Base-by-base conservation (phyloP, 2,797 vertebrate genomes). In the Pseudochaenichthys georgianus region DNA sequence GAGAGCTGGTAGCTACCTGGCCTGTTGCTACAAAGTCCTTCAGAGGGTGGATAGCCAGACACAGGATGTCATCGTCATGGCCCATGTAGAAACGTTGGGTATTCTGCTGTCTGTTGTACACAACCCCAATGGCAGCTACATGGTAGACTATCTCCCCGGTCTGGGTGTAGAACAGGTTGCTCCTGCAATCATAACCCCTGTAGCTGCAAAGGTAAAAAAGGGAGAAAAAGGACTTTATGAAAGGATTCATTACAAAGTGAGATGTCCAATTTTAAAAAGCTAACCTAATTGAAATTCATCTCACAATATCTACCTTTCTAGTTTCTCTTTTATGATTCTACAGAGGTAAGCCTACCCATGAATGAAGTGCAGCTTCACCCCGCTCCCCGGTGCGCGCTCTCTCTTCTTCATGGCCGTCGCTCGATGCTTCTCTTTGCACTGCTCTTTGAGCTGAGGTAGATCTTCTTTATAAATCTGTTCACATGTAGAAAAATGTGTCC, bases 381-480 rank as follows among this genome's bases (percentile, higher is more conserved):
- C 97, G 54, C 96, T 99, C 59, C 95, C 95, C 0, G 98, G 98
- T 61, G 97, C 93, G 74, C 91, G 89, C 70, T 97, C 97, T 87
- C 96, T 95, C 93, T 98, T 97, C 91, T 99, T 99, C 92, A 96
- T 96, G 85, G 97, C 93, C 69, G 93, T 94, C 68, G 91, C 94
- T 92, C 95, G 96, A 83, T 97, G 95, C 92, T 98, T 98, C 90
- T 98, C 98, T 94, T 97, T 98, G 94, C 95, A 97, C 93, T 98
- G 97, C 91, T 99, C 96, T 96, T 98, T 99, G 92, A 99, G 97
- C 88, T 99, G 98, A 98, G 97, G 97, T 97, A 99, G 97, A 96
- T 99, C 98, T 97, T 99, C 98, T 96, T 99, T 99, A 96, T 99
- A 99, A 95, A 99, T 96, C 98, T 99, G 90, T 42, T 81, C 5